Evolutionary conservation across 2,797 vertebrate genomes (phyloP), one percentile per base, ranked within the genome.

Genomic region (Gymnoscopelus microlampas): DNA sequence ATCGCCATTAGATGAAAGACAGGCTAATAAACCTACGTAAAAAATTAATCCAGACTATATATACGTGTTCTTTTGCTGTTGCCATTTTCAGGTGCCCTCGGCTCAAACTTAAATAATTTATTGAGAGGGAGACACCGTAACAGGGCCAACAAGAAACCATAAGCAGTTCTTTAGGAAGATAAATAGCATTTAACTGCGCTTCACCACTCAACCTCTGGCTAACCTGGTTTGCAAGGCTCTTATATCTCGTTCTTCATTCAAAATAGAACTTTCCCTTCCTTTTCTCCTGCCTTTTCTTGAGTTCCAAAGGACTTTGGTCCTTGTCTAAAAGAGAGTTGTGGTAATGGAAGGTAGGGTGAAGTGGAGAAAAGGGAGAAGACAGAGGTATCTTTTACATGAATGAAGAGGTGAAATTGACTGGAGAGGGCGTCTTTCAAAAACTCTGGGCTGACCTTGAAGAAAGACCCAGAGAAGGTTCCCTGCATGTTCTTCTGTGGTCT

Each of bases 381-480:
- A 89, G 84, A 90, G 91, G 92, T 91, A 92, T 89, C 88, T 84
- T 88, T 87, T 76, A 74, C 73, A 58, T 88, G 88, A 93, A 92
- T 90, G 78, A 87, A 87, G 84, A 81, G 80, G 75, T 76, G 68
- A 84, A 81, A 90, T 86, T 91, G 88, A 88, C 85, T 90, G 86
- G 76, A 75, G 51, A 84, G 83, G 83, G 86, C 75, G 82, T 86
- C 87, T 91, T 91, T 94, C 83, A 88, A 71, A 84, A 87, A 91
- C 83, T 86, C 71, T 76, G 78, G 77, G 54, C 63, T 92, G 89
- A 93, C 91, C 92, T 92, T 90, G 79, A 76, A 89, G 76, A 77
- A 81, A 70, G 84, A 87, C 82, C 81, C 82, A 78, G 64, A 82
- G 86, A 84, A 88, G 87, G 81, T 84, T 85, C 77, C 71, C 2